These are phyloP conservation scores for Chaetodon trifasciatus DNA, from an alignment of 2,797 vertebrate genomes.

Conservation along the genomic window DNA sequence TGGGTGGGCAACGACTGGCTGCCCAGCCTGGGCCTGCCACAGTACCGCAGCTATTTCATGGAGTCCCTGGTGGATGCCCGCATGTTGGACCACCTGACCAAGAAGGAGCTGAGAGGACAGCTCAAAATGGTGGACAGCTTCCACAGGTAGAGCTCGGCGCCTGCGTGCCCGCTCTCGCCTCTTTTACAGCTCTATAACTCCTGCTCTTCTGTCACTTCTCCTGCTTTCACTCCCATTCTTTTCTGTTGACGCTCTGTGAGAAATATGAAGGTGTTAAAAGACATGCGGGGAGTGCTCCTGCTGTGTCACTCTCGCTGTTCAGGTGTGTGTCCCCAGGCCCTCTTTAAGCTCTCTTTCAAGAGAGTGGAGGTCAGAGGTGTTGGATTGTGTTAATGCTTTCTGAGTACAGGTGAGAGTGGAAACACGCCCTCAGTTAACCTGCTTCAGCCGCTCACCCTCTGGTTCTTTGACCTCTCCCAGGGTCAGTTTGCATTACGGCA, in stretches of 20 bases:
- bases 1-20: conserved; percentile 97
- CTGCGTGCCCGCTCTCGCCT: background rate
- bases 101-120: conserved; percentile 94
- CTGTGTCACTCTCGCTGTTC: conserved; percentile 25
- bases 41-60: conserved; percentile 97
- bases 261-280: conserved; percentile 33
- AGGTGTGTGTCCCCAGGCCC: conserved; percentile 64
- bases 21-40: conserved; percentile 93
- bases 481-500: conserved; percentile 95
- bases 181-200: background rate
- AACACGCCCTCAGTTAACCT: conserved; percentile 56
- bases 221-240: conserved; percentile 5
- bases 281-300: background rate
- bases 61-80: conserved; percentile 95
- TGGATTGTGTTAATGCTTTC: conserved; percentile 43
- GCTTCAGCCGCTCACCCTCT: conserved; percentile 35
- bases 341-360: conserved; percentile 13
- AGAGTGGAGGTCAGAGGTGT: conserved; percentile 35
- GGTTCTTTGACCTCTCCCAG: conserved; percentile 77
- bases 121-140: conserved; percentile 98
- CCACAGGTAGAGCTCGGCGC: conserved; percentile 86
- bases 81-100: conserved; percentile 95
- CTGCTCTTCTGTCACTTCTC: background rate
- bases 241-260: background rate
- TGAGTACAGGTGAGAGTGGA: conserved; percentile 50